These are phyloP conservation scores for Mesocentrotus franciscanus DNA, from an alignment of 53 echinoderm and acorn worm species.

Conservation along the genomic window DNA sequence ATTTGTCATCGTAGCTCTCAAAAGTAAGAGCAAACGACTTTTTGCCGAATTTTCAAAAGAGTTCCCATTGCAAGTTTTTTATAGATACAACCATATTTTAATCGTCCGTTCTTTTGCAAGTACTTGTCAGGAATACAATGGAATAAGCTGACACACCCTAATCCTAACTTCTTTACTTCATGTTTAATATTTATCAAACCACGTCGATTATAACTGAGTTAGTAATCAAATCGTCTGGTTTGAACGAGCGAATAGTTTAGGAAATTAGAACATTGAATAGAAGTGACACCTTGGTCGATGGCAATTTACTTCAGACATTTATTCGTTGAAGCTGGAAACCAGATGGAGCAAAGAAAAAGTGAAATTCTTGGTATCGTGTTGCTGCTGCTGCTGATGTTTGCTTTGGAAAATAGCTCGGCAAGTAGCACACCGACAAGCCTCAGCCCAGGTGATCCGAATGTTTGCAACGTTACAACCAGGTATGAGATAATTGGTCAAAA, in stretches of 20 bases:
- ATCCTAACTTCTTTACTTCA: not conserved
- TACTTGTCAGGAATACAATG: not conserved
- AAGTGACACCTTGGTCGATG: not conserved
- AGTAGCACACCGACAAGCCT: not conserved
- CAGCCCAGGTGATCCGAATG: constrained; percentile 4
- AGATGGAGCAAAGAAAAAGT: not conserved
- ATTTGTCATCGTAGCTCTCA: not conserved
- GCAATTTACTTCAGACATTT: not conserved
- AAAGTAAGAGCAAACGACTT: not conserved
- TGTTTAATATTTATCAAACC: not conserved
- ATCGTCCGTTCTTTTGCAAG: not conserved
- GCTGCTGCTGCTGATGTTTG: not conserved
- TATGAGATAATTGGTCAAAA: not conserved
- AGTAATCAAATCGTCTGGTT: not conserved
- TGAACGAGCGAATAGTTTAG: not conserved
- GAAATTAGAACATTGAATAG: not conserved
- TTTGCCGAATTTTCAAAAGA: not conserved
- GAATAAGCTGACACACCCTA: not conserved
- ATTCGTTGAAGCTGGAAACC: not conserved
- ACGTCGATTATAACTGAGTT: not conserved
- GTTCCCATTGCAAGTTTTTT: not conserved
- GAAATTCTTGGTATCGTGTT: not conserved
- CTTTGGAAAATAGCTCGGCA: not conserved
- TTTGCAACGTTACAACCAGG: constrained; percentile 40
- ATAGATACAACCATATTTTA: not conserved